These are phyloP conservation scores for Stomorhina lunata DNA, from an alignment of 2,888 invertebrate genomes.

Conservation along the genomic window DNA sequence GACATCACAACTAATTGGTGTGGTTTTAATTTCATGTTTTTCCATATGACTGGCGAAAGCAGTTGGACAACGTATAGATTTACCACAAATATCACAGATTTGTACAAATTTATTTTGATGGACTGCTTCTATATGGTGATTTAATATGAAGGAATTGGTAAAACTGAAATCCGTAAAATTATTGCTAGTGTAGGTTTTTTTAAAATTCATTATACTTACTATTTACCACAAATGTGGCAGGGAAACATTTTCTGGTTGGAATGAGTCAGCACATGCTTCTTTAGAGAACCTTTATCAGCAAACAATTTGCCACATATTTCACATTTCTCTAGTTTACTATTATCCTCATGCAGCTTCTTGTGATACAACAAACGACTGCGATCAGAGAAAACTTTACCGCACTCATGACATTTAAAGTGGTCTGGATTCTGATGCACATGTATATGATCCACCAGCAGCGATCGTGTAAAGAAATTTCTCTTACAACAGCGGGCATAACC, in stretches of 20 bases:
- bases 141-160: conserved; percentile 42
- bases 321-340: conserved; percentile 72
- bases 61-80: conserved; percentile 76
- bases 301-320: conserved; percentile 75
- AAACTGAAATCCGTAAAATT: conserved; percentile 32
- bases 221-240: conserved; percentile 74
- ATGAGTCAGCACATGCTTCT: conserved; percentile 74
- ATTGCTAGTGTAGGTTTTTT: too few relatives aligned
- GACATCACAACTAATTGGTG: conserved; percentile 77
- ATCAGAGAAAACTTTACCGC: conserved; percentile 73
- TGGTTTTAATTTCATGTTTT: conserved; percentile 74
- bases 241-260: conserved; percentile 73
- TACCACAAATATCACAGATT: conserved; percentile 71
- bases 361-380: conserved; percentile 73
- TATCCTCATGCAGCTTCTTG: conserved; percentile 71
- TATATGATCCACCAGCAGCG: conserved; percentile 76
- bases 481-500: conserved; percentile 77
- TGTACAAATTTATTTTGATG: conserved; percentile 57
- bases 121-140: conserved; percentile 50
- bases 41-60: conserved; percentile 76
- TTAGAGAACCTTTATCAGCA: conserved; percentile 73
- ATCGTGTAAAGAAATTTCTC: conserved; percentile 75
- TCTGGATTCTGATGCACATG: conserved; percentile 76
- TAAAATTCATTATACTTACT: conserved; percentile 71
- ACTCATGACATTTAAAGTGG: conserved; percentile 75